Base-by-base conservation (phyloP, 1,140 invertebrate species). In the Drosophila parabipectinata region DNA sequence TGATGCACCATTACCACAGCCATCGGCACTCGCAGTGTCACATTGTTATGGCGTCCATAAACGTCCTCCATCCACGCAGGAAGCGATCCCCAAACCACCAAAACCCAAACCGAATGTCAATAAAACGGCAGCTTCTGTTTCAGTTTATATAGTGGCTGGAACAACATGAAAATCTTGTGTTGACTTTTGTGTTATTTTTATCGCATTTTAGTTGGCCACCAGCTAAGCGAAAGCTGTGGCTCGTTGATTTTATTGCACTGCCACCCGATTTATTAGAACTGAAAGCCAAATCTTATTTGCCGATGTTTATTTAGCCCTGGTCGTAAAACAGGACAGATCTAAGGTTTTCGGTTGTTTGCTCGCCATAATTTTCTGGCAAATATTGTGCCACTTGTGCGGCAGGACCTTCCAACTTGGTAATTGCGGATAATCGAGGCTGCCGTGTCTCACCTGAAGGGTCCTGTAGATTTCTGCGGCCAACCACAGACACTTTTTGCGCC, bases 161-260 rank as follows among this genome's bases (percentile, higher is more conserved):
- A 39, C n/a, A 44, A 37, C 62, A 64, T 47, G 66, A 55, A 64
- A 57, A 71, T 62, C 51, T 72, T 58, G 54, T 85, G 74, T 85
- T 85, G 82, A 87, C 81, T 81, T 77, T 85, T 62, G 80, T 81
- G 74, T 75, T 76, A 69, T 68, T 87, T 87, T 87, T 87, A 87
- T 87, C 68, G 67, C 83, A 75, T 55, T 85, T 85, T 78, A 85
- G 78, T 85, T 88, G 71, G 67, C 56, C 60, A 63, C 71, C 71
- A 74, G 45, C 69, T 37, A 63, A 67, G 62, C 57, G 51, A 72
- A 24, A 32, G 59, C 59, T 64, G 48, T 75, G 68, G 68, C 47
- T 74, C 67, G 34, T 68, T 72, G 78, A 74, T 88, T 87, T 87
- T 88, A 88, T 88, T 71, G 64, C 78, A 26, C 44, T 71, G 60